These are phyloP conservation scores for Dicaeum eximium DNA, from an alignment of 2,113 vertebrate genomes.

Conservation along the genomic window DNA sequence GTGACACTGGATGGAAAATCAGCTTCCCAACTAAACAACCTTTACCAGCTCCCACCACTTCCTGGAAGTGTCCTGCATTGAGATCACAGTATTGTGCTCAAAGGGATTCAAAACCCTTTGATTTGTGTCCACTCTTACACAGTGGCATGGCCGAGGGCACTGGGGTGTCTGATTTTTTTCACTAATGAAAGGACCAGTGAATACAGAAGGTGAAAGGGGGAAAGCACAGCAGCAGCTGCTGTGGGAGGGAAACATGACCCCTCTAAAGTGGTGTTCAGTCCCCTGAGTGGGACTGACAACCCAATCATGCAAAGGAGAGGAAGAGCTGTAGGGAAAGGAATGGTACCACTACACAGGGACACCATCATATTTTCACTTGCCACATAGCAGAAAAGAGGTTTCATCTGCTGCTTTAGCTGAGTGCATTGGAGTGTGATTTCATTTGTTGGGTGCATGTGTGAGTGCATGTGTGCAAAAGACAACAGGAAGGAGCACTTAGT, in stretches of 20 bases:
- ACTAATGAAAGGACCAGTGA: neutral
- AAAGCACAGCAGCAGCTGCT: neutral
- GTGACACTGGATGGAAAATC: neutral
- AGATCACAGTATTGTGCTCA: neutral
- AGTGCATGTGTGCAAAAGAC: neutral
- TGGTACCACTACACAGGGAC: neutral
- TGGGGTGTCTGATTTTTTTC: neutral
- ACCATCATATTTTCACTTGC: neutral
- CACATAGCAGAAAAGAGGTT: neutral
- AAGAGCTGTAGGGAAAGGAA: neutral
- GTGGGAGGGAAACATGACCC: neutral
- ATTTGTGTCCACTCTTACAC: neutral
- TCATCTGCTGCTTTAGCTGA: neutral
- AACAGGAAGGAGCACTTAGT: constrained; percentile 54
- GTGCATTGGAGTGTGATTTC: neutral
- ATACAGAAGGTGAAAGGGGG: neutral
- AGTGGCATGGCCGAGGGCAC: rapidly evolving
- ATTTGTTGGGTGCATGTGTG: neutral
- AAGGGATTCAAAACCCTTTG: neutral
- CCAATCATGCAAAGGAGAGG: neutral
- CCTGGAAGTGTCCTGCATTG: neutral
- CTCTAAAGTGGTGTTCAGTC: neutral
- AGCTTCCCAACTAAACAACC: neutral
- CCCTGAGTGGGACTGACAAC: neutral
- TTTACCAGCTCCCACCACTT: neutral